Conservation (phyloP, 2,113 vertebrate genomes). For the Elgaria multicarinata region DNA sequence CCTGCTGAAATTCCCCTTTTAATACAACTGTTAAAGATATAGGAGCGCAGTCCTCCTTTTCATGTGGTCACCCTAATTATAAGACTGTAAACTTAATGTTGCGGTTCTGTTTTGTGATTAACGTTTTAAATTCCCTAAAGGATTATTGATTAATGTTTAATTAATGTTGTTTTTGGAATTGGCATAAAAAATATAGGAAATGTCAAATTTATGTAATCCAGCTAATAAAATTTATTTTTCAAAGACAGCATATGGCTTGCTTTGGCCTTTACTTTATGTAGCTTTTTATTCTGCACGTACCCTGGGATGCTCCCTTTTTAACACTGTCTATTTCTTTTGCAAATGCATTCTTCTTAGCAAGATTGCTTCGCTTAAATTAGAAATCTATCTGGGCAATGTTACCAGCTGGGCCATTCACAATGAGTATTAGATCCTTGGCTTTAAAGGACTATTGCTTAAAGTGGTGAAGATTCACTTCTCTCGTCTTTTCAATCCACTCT, state of each 20-base stretch:
- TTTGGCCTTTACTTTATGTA: background rate
- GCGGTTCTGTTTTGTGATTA: background rate
- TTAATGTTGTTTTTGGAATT: background rate
- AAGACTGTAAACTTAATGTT: background rate
- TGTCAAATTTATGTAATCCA: background rate
- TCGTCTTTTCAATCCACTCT: constrained; percentile 12
- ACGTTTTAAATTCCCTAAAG: background rate
- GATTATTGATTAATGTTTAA: background rate
- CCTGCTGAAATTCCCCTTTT: no score
- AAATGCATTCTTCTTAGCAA: constrained; percentile 44
- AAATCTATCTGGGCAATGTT: constrained; percentile 44
- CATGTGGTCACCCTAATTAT: no score
- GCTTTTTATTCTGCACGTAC: background rate
- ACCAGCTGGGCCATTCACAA: constrained; percentile 52
- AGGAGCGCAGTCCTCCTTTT: no score
- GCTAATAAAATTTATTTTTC: background rate
- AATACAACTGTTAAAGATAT: no score
- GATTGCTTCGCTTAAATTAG: constrained; percentile 54
- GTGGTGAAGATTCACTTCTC: background rate
- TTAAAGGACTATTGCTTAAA: background rate
- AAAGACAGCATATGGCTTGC: background rate
- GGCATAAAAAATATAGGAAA: background rate
- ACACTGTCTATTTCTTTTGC: constrained; percentile 18
- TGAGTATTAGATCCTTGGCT: constrained; percentile 18
- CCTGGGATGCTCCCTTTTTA: constrained; percentile 25